Percentiles rank a stretch among this genome's conserved stretches.
Conservation (phyloP, 2,888 invertebrate genomes). For the Rhyacophila evoluta region DNA sequence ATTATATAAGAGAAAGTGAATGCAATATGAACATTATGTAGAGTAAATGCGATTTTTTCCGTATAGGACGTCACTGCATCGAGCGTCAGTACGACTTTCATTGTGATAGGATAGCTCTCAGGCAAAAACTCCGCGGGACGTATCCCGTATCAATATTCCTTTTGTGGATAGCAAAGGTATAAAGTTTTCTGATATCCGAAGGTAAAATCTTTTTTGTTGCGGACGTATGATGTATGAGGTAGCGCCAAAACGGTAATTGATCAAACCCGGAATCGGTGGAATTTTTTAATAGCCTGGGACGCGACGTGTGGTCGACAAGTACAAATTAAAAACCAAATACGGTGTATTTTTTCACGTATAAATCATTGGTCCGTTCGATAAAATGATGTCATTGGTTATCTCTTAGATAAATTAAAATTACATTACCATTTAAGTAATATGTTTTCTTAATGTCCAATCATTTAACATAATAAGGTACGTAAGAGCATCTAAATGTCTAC, state of each 20-base stretch:
- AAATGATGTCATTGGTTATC: constrained; percentile 19
- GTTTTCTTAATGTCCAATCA: constrained; percentile 10
- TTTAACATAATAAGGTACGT: constrained; percentile 13
- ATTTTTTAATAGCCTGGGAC: constrained; percentile 14
- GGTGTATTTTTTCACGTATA: background rate
- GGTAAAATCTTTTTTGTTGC: constrained; percentile 1
- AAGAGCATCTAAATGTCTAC: background rate
- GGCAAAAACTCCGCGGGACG: constrained; percentile 33
- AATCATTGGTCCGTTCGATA: constrained; percentile 9
- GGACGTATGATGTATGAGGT: constrained; percentile 30
- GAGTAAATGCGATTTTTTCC: no score
- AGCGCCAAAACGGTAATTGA: constrained; percentile 23
- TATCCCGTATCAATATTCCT: constrained; percentile 36
- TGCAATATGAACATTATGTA: no score
- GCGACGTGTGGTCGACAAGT: constrained; percentile 22
- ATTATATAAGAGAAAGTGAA: no score
- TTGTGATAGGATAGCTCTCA: constrained; percentile 21
- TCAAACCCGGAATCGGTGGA: constrained; percentile 22
- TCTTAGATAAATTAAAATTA: constrained; percentile 8
- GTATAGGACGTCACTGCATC: constrained; percentile 13
- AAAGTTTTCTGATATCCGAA: background rate
- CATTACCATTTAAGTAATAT: background rate
- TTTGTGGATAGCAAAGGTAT: constrained; percentile 28
- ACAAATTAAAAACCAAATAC: constrained; percentile 24
- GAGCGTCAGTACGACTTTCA: background rate